Percentiles rank a stretch among this genome's conserved stretches.
Conservation (phyloP, 2,888 invertebrate species). For the Ditylenchus weischeri region DNA sequence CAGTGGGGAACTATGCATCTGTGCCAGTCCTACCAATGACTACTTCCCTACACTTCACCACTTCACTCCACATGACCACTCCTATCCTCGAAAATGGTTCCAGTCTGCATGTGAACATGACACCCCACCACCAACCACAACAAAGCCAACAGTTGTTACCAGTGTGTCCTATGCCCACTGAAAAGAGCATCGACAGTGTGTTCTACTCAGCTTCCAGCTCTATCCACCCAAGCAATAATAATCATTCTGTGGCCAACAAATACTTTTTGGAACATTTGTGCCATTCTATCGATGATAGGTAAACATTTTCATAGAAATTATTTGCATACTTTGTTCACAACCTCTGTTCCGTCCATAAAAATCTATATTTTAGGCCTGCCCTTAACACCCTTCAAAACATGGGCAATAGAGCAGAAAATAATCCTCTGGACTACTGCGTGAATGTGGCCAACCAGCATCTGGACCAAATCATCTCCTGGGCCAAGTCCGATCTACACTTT, state of each 20-base stretch:
- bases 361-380: conserved; percentile 16
- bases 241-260: conserved; percentile 8
- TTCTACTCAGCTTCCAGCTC: conserved; percentile 36
- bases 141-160: conserved; percentile 37
- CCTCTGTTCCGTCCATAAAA: neutral
- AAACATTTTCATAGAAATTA: neutral
- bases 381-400: conserved; percentile 16
- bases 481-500: conserved; percentile 44
- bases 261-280: conserved; percentile 24
- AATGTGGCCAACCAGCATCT: conserved; percentile 42
- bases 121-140: conserved; percentile 4
- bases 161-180: conserved; percentile 54
- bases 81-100: too few relatives aligned
- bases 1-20: neutral
- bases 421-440: conserved; percentile 32
- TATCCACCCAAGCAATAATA: neutral
- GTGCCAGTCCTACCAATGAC: neutral
- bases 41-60: conserved; percentile 26
- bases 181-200: conserved; percentile 49
- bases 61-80: conserved; percentile 20
- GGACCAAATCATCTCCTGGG: conserved; percentile 45
- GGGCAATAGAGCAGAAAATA: conserved; percentile 6
- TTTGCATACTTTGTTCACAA: neutral
- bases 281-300: conserved; percentile 13
- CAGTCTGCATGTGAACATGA: conserved; percentile 12